Percentiles rank a stretch among this genome's conserved stretches.
phyloP scores from a whole-genome alignment of 2,797 vertebrate genomes.

The Alectoris magna region DNA sequence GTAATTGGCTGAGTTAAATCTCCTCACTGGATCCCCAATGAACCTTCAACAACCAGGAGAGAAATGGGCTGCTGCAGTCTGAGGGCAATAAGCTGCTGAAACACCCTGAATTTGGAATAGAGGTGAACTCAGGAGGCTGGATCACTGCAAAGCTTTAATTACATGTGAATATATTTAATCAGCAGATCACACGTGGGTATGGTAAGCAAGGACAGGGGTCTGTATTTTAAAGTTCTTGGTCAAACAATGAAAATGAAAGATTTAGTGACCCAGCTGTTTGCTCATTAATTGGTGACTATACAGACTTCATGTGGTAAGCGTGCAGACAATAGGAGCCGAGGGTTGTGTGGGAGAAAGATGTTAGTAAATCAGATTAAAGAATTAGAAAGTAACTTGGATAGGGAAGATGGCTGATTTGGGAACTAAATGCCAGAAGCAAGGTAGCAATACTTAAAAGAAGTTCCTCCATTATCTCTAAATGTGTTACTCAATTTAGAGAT shows the following conservation, averaged over 20 bases:
- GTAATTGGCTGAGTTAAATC: slow-evolving; percentile 11
- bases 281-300: background rate
- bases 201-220: background rate
- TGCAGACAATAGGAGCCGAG: background rate
- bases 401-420: background rate
- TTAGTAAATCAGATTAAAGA: background rate
- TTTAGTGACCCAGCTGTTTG: background rate
- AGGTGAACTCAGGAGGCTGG: background rate
- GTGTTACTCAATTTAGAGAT: background rate
- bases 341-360: no score
- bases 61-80: background rate
- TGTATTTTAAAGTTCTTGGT: background rate
- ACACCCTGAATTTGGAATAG: background rate
- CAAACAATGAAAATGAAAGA: background rate
- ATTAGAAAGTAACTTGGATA: background rate
- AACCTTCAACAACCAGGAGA: background rate
- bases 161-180: background rate
- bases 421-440: background rate
- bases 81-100: background rate
- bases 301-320: background rate
- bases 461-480: background rate
- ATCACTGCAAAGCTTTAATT: slow-evolving; percentile 28
- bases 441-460: background rate
- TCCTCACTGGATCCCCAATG: slow-evolving; percentile 7
- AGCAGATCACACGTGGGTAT: background rate